These are phyloP conservation scores for Brachypterus glaber DNA, from an alignment of 2,888 invertebrate genomes.

Conservation along the genomic window DNA sequence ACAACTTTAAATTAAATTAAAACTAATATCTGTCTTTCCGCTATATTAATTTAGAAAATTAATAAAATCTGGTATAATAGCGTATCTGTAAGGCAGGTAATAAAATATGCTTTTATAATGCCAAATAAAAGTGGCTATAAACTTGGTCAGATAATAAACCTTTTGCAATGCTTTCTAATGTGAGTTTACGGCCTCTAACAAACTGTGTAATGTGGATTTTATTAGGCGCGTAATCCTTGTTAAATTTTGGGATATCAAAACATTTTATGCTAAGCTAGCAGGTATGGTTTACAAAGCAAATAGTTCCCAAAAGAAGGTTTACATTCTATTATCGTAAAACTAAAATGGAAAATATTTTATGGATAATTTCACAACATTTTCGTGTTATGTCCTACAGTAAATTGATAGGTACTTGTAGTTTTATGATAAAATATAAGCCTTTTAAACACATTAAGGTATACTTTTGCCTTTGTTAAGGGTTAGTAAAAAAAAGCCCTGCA, in stretches of 20 bases:
- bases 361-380: constrained; percentile 13
- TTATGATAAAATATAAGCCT: neutral
- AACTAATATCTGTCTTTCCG: no score
- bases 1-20: no score
- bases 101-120: constrained; percentile 33
- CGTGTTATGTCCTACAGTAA: neutral
- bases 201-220: constrained; percentile 34
- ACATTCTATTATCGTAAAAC: constrained; percentile 23
- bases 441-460: no score
- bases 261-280: constrained; percentile 21
- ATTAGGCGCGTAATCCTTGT: constrained; percentile 34
- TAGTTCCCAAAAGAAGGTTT: constrained; percentile 11
- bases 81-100: no score
- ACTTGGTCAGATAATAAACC: constrained; percentile 30
- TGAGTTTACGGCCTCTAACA: constrained; percentile 31
- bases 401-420: constrained; percentile 2
- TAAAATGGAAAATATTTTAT: constrained; percentile 18
- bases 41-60: no score
- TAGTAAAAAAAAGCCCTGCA: no score
- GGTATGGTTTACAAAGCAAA: constrained; percentile 15
- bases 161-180: constrained; percentile 30
- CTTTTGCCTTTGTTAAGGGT: no score
- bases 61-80: no score
- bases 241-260: constrained; percentile 29
- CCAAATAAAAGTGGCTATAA: constrained; percentile 31